These are phyloP conservation scores for Protobothrops flavoviridis DNA, from an alignment of 2,113 vertebrate species.

Conservation along the genomic window DNA sequence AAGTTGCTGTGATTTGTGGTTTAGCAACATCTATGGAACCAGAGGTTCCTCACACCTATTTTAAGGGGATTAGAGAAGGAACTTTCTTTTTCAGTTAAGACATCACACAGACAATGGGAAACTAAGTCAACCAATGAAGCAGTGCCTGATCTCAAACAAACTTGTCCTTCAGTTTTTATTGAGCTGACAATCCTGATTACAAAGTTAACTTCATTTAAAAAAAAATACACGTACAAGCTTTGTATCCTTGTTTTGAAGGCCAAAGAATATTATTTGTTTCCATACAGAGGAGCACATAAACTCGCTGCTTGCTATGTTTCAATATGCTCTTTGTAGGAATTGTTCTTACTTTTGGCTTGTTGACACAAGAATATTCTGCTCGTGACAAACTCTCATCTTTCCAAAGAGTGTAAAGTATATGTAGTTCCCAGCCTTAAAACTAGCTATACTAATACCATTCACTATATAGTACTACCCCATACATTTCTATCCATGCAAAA, in stretches of 20 bases:
- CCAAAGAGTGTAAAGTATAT: not conserved
- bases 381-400: not conserved
- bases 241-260: not conserved
- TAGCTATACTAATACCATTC: not conserved
- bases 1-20: not conserved
- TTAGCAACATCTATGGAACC: not conserved
- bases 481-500: not conserved
- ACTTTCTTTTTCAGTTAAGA: not conserved
- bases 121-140: not conserved
- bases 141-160: not conserved
- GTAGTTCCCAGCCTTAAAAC: not conserved
- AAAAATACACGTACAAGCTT: not conserved
- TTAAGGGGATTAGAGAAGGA: not conserved
- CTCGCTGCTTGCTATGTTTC: not conserved
- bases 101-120: not conserved
- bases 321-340: not conserved
- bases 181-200: not conserved
- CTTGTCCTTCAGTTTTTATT: not conserved
- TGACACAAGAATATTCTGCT: fast-evolving
- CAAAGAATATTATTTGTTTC: not conserved
- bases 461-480: not conserved
- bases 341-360: not conserved
- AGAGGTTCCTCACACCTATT: not conserved
- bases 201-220: not conserved
- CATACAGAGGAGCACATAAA: not conserved